Conservation (phyloP, 2,888 invertebrate species). For the Nycteola revayana region DNA sequence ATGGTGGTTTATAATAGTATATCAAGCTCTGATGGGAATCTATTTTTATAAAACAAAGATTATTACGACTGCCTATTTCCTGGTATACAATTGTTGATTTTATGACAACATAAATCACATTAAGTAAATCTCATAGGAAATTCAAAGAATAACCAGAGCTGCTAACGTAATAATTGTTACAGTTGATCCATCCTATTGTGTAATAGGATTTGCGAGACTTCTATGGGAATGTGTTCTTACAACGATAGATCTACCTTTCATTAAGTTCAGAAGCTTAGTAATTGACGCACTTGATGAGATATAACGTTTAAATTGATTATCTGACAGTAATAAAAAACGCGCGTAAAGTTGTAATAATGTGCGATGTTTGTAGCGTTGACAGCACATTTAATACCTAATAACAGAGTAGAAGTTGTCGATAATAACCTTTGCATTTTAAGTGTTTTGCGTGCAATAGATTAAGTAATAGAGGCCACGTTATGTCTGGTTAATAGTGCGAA, state of each 20-base stretch:
- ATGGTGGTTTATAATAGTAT: too few species aligned
- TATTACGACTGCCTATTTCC: too few species aligned
- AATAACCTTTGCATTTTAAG: too few species aligned
- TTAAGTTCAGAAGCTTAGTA: conserved; percentile 24
- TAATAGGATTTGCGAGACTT: conserved; percentile 30
- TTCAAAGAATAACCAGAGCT: conserved; percentile 14
- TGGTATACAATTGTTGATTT: too few species aligned
- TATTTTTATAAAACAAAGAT: too few species aligned
- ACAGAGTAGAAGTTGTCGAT: too few species aligned
- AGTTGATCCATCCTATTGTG: conserved; percentile 36
- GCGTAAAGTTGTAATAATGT: conserved; percentile 5
- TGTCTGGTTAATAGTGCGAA: too few species aligned
- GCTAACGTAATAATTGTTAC: conserved; percentile 12
- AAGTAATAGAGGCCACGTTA: too few species aligned
- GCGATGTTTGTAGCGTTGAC: conserved; percentile 2
- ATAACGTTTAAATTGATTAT: conserved; percentile 22
- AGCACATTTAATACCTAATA: not conserved
- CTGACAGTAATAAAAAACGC: conserved; percentile 12
- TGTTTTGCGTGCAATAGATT: too few species aligned
- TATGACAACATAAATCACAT: too few species aligned
- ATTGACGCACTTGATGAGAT: conserved; percentile 23
- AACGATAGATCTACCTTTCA: conserved; percentile 23
- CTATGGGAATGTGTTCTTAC: conserved; percentile 39
- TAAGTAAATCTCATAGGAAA: too few species aligned
- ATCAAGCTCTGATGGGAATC: too few species aligned